Percentiles rank a stretch among this genome's conserved stretches.
Conservation (phyloP, 2,888 invertebrate species). For the Endotricha flammealis region DNA sequence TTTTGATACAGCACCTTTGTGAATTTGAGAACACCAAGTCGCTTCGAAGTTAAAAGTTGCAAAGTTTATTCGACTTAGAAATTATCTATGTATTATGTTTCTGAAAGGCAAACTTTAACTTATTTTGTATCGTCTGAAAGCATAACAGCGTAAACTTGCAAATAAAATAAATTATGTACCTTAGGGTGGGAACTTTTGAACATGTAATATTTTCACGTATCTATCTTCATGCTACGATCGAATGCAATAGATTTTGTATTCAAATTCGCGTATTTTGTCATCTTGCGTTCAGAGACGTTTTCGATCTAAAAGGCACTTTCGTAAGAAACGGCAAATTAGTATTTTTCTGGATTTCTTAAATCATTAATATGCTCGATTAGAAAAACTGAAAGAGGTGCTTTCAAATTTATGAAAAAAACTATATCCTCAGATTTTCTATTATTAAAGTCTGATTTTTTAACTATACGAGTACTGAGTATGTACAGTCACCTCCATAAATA, state of each 20-base stretch:
- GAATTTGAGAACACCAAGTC: conserved; percentile 45
- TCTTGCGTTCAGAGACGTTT: too few species aligned
- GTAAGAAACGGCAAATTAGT: too few species aligned
- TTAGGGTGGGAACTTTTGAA: background rate
- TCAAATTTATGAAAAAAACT: too few species aligned
- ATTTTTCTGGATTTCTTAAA: too few species aligned
- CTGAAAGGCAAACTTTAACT: conserved; percentile 31
- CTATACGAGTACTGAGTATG: too few species aligned
- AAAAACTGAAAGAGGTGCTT: too few species aligned
- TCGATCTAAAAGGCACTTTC: too few species aligned
- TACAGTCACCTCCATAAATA: too few species aligned
- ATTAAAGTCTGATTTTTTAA: too few species aligned
- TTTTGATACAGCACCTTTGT: conserved; percentile 43
- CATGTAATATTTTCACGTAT: background rate
- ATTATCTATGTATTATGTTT: conserved; percentile 43
- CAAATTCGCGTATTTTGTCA: background rate
- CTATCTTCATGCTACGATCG: background rate
- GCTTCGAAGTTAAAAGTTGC: conserved; percentile 41
- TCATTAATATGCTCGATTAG: too few species aligned
- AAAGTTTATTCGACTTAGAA: conserved; percentile 45
- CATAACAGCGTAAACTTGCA: conserved; percentile 14
- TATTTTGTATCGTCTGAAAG: conserved; percentile 31
- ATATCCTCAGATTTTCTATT: too few species aligned
- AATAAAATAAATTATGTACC: conserved; percentile 14
- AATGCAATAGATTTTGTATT: background rate